A percentile compares a stretch with the other conserved stretches of the same genome.
Evolutionary conservation across 2,113 vertebrate species (phyloP).

Genomic region (Melanerpes formicivorus): DNA sequence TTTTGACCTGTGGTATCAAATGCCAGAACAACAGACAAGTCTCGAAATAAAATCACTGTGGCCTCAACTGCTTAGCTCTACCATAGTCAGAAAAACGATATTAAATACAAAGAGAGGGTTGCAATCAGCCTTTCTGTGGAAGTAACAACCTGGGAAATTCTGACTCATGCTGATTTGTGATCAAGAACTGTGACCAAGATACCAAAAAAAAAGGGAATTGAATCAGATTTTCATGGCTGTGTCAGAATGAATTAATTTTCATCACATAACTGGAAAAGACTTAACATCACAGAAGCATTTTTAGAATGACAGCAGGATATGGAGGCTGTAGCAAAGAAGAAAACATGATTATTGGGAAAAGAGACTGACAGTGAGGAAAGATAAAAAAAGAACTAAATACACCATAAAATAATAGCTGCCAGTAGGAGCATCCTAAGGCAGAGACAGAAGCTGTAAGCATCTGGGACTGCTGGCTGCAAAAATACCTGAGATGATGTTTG

Average conservation of each 20-base stretch:
- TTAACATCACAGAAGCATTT: slow-evolving; percentile 58
- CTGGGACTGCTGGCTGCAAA: background rate
- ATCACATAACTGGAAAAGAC: slow-evolving; percentile 52
- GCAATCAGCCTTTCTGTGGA: slow-evolving; percentile 53
- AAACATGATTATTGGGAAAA: slow-evolving; percentile 40
- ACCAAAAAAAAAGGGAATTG: slow-evolving; percentile 61
- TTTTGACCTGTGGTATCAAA: background rate
- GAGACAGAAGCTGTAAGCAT: background rate
- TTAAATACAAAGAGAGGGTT: slow-evolving; percentile 13
- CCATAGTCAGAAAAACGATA: slow-evolving; percentile 24
- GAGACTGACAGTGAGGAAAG: background rate
- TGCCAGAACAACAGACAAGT: background rate
- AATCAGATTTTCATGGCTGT: slow-evolving; percentile 65
- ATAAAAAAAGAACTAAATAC: slow-evolving; percentile 26
- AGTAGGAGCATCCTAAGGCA: background rate
- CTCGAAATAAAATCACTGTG: background rate
- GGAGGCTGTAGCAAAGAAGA: slow-evolving; percentile 29
- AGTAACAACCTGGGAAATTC: slow-evolving; percentile 65
- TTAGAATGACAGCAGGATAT: slow-evolving; percentile 56
- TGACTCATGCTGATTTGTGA: slow-evolving; percentile 70
- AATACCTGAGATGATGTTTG: accelerated
- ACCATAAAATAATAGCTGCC: slow-evolving; percentile 17
- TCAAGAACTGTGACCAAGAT: slow-evolving; percentile 58
- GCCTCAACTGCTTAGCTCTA: background rate
- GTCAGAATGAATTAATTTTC: slow-evolving; percentile 65